Evolutionary conservation across 2,888 invertebrate species (phyloP).

Genomic region (Spicauda simplicius): DNA sequence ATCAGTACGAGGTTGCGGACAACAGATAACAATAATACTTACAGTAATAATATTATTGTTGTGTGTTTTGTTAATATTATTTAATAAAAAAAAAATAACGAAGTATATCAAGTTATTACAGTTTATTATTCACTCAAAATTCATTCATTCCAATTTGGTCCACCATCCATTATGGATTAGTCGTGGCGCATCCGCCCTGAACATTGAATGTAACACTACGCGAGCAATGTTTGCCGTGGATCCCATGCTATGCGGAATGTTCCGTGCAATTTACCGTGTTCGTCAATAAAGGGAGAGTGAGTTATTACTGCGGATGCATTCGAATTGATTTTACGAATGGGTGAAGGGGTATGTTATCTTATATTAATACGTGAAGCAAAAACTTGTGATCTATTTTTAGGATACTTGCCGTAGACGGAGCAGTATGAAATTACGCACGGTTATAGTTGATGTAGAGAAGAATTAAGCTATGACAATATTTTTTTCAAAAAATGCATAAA

Average conservation of each 20-base stretch:
- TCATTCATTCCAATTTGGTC: background rate
- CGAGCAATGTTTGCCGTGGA: slow-evolving; percentile 28
- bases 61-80: background rate
- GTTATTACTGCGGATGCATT: slow-evolving; percentile 28
- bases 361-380: too few species aligned
- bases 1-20: too few species aligned
- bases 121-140: background rate
- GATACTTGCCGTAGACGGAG: too few species aligned
- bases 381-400: too few species aligned
- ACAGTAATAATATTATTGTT: background rate
- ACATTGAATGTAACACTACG: slow-evolving; percentile 2
- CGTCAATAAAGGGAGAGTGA: slow-evolving; percentile 36
- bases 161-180: background rate
- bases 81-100: too few species aligned
- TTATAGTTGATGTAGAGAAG: too few species aligned
- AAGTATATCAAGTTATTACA: too few species aligned
- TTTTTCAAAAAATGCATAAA: too few species aligned
- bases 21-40: background rate
- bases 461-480: too few species aligned
- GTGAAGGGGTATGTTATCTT: too few species aligned
- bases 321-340: slow-evolving; percentile 20
- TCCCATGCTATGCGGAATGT: slow-evolving; percentile 44
- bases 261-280: slow-evolving; percentile 53
- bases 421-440: too few species aligned
- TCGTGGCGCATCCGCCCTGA: background rate